phyloP scores from a whole-genome alignment of 2,888 invertebrate genomes.

The Caenorhabditis macrosperma region DNA sequence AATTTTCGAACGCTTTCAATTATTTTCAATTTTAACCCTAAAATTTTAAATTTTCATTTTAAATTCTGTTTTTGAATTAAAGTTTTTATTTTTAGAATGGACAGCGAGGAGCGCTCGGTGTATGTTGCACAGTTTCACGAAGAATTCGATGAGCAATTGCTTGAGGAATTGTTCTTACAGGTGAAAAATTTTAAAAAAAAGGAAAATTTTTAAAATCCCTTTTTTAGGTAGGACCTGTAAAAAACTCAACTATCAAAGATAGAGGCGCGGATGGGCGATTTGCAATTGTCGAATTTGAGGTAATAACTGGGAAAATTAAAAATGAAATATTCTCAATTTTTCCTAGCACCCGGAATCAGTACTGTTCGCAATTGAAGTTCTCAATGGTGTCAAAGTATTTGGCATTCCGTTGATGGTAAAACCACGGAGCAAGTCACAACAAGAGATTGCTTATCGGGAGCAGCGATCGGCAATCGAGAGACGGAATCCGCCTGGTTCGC shows the following conservation, averaged over 20 bases:
- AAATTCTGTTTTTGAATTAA: neutral
- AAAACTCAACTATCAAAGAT: constrained; percentile 54
- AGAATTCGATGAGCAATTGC: constrained; percentile 63
- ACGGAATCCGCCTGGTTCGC: neutral
- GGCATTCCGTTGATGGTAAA: constrained; percentile 62
- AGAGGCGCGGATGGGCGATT: constrained; percentile 47
- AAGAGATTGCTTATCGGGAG: constrained; percentile 32
- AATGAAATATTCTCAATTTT: neutral
- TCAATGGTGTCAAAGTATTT: constrained; percentile 69
- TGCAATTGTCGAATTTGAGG: constrained; percentile 72
- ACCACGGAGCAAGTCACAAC: constrained; percentile 63
- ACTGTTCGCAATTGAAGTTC: constrained; percentile 69
- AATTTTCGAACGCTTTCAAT: too few relatives aligned
- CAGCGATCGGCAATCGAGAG: constrained; percentile 23
- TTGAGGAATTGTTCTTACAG: constrained; percentile 73
- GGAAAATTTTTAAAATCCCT: neutral
- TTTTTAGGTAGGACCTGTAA: constrained; percentile 68
- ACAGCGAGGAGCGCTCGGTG: constrained; percentile 56
- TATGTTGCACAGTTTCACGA: constrained; percentile 65
- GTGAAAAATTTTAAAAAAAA: constrained; percentile 16
- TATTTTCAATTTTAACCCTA: neutral
- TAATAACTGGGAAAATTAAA: constrained; percentile 5
- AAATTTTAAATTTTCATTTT: neutral
- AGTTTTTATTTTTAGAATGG: neutral
- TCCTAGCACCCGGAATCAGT: constrained; percentile 68